Conservation (phyloP, 2,113 vertebrate genomes). For the Platycercus adscitus region DNA sequence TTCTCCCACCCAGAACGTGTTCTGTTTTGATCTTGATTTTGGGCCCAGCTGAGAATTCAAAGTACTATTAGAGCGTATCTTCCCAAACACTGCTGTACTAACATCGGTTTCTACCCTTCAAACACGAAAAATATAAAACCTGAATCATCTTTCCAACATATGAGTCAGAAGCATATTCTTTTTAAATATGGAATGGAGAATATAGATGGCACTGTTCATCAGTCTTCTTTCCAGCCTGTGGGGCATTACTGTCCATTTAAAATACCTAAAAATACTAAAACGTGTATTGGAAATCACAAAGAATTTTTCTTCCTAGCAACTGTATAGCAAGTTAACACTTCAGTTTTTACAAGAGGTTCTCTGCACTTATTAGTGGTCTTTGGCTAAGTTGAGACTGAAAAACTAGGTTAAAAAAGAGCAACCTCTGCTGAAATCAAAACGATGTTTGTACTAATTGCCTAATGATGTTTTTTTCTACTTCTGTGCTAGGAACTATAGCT, state of each 20-base stretch:
- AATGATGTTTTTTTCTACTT: conserved; percentile 49
- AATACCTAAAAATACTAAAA: background rate
- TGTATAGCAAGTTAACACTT: conserved; percentile 9
- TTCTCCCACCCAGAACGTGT: background rate
- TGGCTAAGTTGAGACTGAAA: conserved; percentile 29
- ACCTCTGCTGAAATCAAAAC: conserved; percentile 11
- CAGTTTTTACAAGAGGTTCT: background rate
- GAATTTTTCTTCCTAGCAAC: conserved; percentile 21
- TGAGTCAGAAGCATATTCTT: background rate
- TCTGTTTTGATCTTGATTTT: conserved; percentile 37
- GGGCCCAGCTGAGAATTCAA: background rate
- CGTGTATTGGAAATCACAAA: background rate
- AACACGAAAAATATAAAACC: conserved; percentile 32
- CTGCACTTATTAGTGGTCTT: conserved; percentile 14
- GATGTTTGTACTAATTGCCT: conserved; percentile 17
- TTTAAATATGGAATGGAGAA: background rate
- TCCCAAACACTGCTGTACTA: background rate
- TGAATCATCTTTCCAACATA: background rate
- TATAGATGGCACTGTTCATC: background rate
- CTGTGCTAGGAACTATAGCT: conserved; percentile 25
- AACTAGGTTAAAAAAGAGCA: conserved; percentile 25
- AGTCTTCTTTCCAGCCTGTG: background rate
- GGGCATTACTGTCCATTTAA: background rate
- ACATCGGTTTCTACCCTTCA: background rate
- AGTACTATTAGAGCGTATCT: background rate